phyloP scores from a whole-genome alignment of 2,888 invertebrate species.

The Drosophila subsilvestris region DNA sequence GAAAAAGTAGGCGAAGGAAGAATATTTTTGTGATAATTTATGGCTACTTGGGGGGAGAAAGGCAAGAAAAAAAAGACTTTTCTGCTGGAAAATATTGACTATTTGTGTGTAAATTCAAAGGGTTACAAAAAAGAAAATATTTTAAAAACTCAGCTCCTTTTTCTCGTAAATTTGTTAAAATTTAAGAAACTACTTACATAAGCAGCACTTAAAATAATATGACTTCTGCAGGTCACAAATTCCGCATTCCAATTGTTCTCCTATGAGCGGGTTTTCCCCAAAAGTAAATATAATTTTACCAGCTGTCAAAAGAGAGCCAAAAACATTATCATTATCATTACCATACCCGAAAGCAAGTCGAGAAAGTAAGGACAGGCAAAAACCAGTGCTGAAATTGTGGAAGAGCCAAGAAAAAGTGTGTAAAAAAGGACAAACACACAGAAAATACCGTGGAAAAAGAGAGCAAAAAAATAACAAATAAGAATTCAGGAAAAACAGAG shows the following conservation, averaged over 20 bases:
- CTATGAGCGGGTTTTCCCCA: not conserved
- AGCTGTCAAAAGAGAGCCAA: too few species aligned
- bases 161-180: not conserved
- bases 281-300: not conserved
- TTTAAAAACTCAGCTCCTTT: not conserved
- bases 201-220: not conserved
- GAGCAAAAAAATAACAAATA: not conserved
- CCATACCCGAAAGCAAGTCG: slow-evolving; percentile 2
- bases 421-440: not conserved
- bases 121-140: not conserved
- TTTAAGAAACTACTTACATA: not conserved
- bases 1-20: not conserved
- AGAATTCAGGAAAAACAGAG: not conserved
- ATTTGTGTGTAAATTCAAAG: not conserved
- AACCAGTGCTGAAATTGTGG: not conserved
- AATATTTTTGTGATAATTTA: not conserved
- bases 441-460: not conserved
- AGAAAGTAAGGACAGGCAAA: not conserved
- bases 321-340: slow-evolving; percentile 2
- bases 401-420: not conserved
- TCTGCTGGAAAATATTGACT: not conserved
- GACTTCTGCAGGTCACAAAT: not conserved
- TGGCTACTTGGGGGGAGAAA: not conserved
- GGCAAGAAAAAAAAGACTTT: not conserved
- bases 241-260: not conserved